phyloP scores from a whole-genome alignment of 2,797 vertebrate genomes.

The Amphiprion clarkii region DNA sequence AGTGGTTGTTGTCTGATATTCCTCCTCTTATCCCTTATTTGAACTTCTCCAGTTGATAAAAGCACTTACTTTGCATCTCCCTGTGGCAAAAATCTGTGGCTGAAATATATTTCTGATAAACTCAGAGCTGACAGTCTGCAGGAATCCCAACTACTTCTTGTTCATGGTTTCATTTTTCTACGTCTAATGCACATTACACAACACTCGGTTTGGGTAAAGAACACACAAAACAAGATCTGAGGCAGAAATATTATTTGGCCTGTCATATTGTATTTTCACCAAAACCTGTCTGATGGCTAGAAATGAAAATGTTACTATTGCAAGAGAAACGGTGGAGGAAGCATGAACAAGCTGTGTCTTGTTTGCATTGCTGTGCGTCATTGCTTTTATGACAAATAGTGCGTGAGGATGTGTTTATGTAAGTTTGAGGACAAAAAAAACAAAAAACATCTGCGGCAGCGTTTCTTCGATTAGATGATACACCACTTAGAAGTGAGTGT shows the following conservation, averaged over 20 bases:
- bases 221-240: background rate
- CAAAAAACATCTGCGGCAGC: background rate
- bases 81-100: background rate
- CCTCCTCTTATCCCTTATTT: background rate
- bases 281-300: background rate
- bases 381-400: slow-evolving; percentile 29
- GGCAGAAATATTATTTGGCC: background rate
- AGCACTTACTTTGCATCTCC: slow-evolving; percentile 10
- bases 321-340: background rate
- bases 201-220: background rate
- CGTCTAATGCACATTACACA: background rate
- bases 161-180: slow-evolving; percentile 2
- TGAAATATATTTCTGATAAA: slow-evolving; percentile 16
- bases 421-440: slow-evolving; percentile 27
- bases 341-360: background rate
- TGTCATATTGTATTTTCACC: background rate
- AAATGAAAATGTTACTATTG: background rate
- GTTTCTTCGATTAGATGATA: slow-evolving; percentile 10
- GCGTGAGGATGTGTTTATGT: slow-evolving; percentile 9
- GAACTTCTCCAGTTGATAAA: slow-evolving; percentile 20
- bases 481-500: slow-evolving; percentile 2
- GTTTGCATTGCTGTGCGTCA: slow-evolving; percentile 14
- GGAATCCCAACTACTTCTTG: background rate
- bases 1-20: background rate
- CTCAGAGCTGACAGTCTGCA: background rate